Evolutionary conservation across 2,797 vertebrate genomes (phyloP), one percentile per base, ranked within the genome.

Genomic region (Trichosurus vulpecula): DNA sequence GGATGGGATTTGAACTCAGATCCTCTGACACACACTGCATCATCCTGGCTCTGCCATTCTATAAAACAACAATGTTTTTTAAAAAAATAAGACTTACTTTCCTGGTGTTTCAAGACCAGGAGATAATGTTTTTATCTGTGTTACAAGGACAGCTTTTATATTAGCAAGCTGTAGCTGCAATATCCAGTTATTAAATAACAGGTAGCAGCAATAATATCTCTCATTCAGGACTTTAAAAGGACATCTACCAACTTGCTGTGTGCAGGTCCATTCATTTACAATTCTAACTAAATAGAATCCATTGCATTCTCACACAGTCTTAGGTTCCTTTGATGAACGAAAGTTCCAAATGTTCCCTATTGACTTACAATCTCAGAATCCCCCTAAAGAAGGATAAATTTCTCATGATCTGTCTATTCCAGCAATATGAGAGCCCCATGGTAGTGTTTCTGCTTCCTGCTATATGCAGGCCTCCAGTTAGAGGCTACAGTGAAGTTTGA

Each of bases 231-330:
- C 41, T 95, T 91, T 93, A 19, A 74, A 94, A 95, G 16, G 93
- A 90, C 14, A 93, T 9, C 3, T 41, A 81, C 29, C 31, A 91
- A 41, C 6, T 12, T 95, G 16, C 74, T 97, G 41, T 27, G 93
- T 90, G 93, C 0, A 57, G 35, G 10, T 19, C 90, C 52, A 58
- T 35, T 90, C 1, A 90, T 4, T 30, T 2, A 47, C 56, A 94
- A 58, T 29, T 94, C 30, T 95, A 31, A 96, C 27, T 74, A 92
- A 96, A 52, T 74, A 58, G 95, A 95, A 97, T 53, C 51, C 94
- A 54, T 90, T 92, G 9, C 52, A 92, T 41, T 14, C 13, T 90
- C 91, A 13, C 22, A 41, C 27, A 91, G 31, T 16, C 35, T 25
- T 52, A 74, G 2, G 6, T 90, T 91, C 92, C 90, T 55, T 92